phyloP scores from a whole-genome alignment of 2,797 vertebrate genomes.

The Malurus splendens region DNA sequence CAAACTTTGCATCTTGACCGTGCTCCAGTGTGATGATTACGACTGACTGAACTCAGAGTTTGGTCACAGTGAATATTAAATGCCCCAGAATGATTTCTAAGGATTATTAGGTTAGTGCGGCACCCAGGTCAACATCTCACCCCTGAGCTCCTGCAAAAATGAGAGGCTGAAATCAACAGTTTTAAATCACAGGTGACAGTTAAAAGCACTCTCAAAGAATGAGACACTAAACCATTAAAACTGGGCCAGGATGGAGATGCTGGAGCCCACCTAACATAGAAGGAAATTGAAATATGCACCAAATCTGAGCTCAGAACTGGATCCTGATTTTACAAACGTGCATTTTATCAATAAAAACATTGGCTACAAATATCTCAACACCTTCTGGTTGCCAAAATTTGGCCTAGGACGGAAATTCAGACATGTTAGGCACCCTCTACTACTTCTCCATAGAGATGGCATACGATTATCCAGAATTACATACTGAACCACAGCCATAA shows the following conservation, averaged over 20 bases:
- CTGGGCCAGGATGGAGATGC: not conserved
- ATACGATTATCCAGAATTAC: not conserved
- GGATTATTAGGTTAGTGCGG: constrained; percentile 6
- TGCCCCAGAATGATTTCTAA: not conserved
- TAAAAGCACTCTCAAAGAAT: rapidly evolving
- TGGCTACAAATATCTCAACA: not conserved
- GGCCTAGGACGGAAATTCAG: not conserved
- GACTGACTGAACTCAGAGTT: constrained; percentile 10
- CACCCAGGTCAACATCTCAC: not conserved
- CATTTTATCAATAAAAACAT: not conserved
- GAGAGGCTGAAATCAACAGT: not conserved
- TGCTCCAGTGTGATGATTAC: constrained; percentile 37
- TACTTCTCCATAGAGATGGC: not conserved
- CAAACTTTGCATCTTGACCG: constrained; percentile 46
- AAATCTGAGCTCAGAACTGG: not conserved
- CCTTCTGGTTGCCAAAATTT: not conserved
- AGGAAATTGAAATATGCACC: not conserved
- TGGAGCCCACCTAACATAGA: not conserved
- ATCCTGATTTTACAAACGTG: not conserved
- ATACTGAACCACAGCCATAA: not conserved
- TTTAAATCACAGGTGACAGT: rapidly evolving
- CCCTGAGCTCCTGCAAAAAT: not conserved
- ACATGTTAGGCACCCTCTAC: not conserved
- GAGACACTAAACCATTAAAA: not conserved
- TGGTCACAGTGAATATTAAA: constrained; percentile 1